Base-by-base conservation (phyloP, 2,888 invertebrate species). In the Hypomecis punctinalis region DNA sequence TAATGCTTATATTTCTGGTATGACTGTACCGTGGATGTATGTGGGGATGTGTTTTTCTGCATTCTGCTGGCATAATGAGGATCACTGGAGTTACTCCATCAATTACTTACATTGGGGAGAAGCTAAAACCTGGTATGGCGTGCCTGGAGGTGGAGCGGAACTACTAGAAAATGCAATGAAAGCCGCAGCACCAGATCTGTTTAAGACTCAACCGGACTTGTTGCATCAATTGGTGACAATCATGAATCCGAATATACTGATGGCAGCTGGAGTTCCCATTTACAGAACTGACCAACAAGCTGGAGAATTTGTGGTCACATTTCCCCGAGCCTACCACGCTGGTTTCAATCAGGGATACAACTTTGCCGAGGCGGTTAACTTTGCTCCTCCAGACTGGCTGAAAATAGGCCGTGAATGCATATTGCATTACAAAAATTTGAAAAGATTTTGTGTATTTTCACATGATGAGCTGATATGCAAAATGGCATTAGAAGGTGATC, bases 31-130 rank as follows among this genome's bases (percentile, higher is more conserved):
- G 9, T 97, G 97, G 97, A 96, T 96, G 94, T 97, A 97, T 90
- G 96, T 97, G 64, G 97, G 97, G 46, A 97, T 97, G 97, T 96
- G 96, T 78, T 97, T 97, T 86, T 95, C 96, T 57, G 96, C 96
- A 70, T 97, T 97, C 85, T 96, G 96, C 78, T 97, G 97, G 97
- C 97, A 97, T 80, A 96, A 96, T 84, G 97, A 97, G 86, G 97
- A 97, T 81, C 97, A 97, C 81, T 97, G 97, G 97, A 96, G 96
- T 76, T 97, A 96, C 80, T 96, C 96, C 35, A 96, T 97, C 67
- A 97, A 97, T 82, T 97, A 96, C 81, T 90, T 96, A 76, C 97
- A 97, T 83, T 96, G 96, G 96, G 97, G 97, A 57, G 97, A 97
- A 80, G 94, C 96, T 0, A 97, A 97, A 86, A 96, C 96, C 39